Conservation (phyloP, 1,140 invertebrate species). For the Zaprionus capensis region DNA sequence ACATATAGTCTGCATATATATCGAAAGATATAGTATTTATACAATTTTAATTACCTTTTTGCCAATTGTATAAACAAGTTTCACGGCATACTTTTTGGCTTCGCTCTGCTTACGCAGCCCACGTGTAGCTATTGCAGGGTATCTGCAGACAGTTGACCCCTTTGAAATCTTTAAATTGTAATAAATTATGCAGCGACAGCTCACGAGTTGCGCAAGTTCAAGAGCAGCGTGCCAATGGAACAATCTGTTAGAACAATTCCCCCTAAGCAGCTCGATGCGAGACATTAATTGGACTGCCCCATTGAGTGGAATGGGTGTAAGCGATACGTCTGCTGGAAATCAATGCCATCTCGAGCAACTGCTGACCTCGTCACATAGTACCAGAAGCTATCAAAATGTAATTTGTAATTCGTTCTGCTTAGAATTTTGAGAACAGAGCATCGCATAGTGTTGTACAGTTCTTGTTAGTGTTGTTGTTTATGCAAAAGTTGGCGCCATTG, state of each 20-base stretch:
- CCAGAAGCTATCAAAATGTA: constrained; percentile 52
- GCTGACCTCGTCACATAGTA: constrained; percentile 40
- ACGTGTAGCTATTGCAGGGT: neutral
- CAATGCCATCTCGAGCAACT: constrained; percentile 42
- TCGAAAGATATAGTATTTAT: neutral
- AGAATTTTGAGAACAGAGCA: neutral
- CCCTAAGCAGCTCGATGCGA: constrained; percentile 14
- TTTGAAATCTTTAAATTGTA: constrained; percentile 61
- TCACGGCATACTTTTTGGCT: constrained; percentile 18
- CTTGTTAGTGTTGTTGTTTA: constrained; percentile 55
- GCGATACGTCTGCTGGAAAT: constrained; percentile 43
- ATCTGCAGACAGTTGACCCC: constrained; percentile 14
- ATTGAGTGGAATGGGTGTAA: constrained; percentile 15
- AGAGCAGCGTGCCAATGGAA: constrained; percentile 36
- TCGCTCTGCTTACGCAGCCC: neutral
- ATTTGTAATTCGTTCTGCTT: constrained; percentile 31
- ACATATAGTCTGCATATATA: neutral
- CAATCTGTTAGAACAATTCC: constrained; percentile 32
- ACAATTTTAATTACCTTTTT: neutral
- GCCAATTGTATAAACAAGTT: neutral
- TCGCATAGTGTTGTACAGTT: neutral
- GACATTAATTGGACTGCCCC: constrained; percentile 67
- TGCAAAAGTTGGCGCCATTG: constrained; percentile 62
- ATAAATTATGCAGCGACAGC: constrained; percentile 50
- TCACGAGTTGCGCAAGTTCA: constrained; percentile 66